These are phyloP conservation scores for Rhynchotus rufescens DNA, from an alignment of 2,797 vertebrate species.

Conservation along the genomic window DNA sequence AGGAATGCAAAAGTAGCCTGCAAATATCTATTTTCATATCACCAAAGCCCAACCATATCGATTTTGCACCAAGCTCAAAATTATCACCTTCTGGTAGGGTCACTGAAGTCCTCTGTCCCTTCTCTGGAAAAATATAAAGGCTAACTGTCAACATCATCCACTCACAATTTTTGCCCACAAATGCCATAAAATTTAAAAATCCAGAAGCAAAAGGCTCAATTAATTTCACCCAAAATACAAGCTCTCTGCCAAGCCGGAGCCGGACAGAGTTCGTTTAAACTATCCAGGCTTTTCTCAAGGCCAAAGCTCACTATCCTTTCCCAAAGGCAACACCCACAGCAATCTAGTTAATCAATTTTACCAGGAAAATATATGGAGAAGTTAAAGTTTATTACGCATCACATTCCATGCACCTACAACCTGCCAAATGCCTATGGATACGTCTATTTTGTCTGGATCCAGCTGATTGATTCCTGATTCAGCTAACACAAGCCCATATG, in stretches of 20 bases:
- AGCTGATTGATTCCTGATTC: neutral
- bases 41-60: neutral
- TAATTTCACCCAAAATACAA: neutral
- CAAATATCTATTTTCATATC: neutral
- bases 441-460: neutral
- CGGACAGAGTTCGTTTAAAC: neutral
- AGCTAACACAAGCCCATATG: neutral
- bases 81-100: neutral
- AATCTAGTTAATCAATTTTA: neutral
- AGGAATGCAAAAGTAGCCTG: neutral
- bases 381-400: neutral
- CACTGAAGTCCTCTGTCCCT: neutral
- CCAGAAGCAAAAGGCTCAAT: neutral
- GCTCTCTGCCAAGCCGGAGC: rapidly evolving
- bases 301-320: neutral
- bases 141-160: rapidly evolving
- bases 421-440: neutral
- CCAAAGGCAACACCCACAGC: neutral
- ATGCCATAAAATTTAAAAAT: neutral
- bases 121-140: neutral
- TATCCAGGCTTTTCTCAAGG: neutral
- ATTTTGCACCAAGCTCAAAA: neutral
- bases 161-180: neutral
- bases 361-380: neutral
- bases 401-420: neutral